Evolutionary conservation across 2,113 vertebrate species (phyloP), one percentile per base, ranked within the genome.

Genomic region (Tupaia chinensis): DNA sequence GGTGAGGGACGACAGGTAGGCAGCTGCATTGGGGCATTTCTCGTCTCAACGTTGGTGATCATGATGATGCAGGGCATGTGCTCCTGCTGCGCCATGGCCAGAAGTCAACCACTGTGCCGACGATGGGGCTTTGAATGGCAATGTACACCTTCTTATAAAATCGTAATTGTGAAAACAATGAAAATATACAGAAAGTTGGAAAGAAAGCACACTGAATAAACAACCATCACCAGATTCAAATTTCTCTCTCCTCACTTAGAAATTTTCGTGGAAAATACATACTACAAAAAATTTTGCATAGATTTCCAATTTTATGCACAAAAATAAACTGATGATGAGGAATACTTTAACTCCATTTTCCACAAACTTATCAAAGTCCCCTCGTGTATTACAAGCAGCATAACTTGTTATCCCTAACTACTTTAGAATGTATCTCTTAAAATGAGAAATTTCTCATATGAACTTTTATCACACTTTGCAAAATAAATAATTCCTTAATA

Each of bases 401-500:
- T 73, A 81, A 65, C 29, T 63, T 20, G 9, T n/a, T 79, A 27
- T 73, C 20, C 84, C 19, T 34, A 32, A 56, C 65, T 61, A 53
- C 19, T 60, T 60, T 6, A 25, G 16, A 10, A 81, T 56, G 10
- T 7, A 13, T 65, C 66, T 73, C 23, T 65, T 34, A 80, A 65
- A 56, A 72, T 20, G 2, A 61, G 54, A 17, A 68, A 44, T 72
- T 32, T 80, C 32, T 93, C 65, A 32, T n/a, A 32, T 11, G 73
- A n/a, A 63, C 20, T 29, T 58, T 66, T 3, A n/a, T 25, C n/a
- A 34, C 7, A 56, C 0, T 44, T 93, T 73, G 6, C 29, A 72
- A 93, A 87, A 69, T 77, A 93, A 76, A 27, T 70, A 61, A 69
- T 87, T 85, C 16, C 5, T 94, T n/a, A 58, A 69, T 76, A 76